Evolutionary conservation across 2,797 vertebrate genomes (phyloP), one percentile per base, ranked within the genome.

Genomic region (Mormyrus proboscirostris): DNA sequence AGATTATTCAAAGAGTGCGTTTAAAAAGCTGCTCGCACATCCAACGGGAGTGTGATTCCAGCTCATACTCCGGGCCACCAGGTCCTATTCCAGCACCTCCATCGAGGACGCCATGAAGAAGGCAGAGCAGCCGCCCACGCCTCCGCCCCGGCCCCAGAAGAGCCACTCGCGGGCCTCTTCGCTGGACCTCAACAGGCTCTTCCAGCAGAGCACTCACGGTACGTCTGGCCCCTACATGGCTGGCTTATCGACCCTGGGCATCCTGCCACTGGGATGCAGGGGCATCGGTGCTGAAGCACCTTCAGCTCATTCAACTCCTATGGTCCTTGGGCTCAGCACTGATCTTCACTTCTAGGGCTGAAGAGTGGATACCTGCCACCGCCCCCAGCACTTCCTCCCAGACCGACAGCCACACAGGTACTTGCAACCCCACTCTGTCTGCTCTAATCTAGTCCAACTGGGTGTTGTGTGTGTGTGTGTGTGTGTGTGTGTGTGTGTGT

Each of bases 121-220:
- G 93, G 94, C 95, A 0, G 98, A 98, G 92, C 97, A 97, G 89
- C 98, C 98, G 2, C 98, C 98, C 22, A 97, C 97, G 9, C 98
- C 98, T 0, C 98, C 98, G 1, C 98, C 98, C 47, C 96, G 98
- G 76, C 98, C 98, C 59, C 98, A 98, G 94, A 99, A 98, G 93
- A 97, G 96, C 86, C 98, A 99, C 96, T 99, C 98, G 92, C 97
- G 98, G 92, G 98, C 98, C 92, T 99, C 98, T 88, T 99, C 98
- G 29, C 96, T 99, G 93, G 98, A 99, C 94, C 96, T 99, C 92
- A 99, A 98, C 95, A 99, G 97, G 95, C 97, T 99, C 91, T 96
- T 99, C 93, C 98, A 98, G 93, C 97, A 98, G 94, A 96, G 95
- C 3, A 92, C 95, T 88, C 96, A 96, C 94, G 97, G 97, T 98